Evolutionary conservation across 2,888 invertebrate genomes (phyloP).

Genomic region (Drosophila heteroneura): DNA sequence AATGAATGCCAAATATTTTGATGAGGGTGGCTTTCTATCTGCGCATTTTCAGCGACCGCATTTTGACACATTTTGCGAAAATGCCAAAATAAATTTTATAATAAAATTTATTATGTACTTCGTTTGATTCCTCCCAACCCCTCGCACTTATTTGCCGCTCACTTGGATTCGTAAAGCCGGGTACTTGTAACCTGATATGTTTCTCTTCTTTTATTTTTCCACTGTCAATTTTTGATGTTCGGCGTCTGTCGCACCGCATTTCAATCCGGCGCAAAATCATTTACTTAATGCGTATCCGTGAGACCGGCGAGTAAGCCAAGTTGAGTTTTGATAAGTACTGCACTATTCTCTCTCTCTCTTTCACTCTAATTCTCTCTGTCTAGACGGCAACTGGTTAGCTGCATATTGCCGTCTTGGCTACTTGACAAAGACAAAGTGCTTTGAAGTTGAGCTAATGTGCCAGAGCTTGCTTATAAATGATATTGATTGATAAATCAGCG

Average conservation of each 20-base stretch:
- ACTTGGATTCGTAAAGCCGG: slow-evolving; percentile 47
- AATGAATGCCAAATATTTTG: slow-evolving; percentile 83
- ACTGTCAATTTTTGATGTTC: slow-evolving; percentile 71
- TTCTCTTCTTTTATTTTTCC: slow-evolving; percentile 40
- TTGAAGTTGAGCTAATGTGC: slow-evolving; percentile 64
- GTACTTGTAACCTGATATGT: slow-evolving; percentile 76
- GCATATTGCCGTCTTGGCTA: neutral
- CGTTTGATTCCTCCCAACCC: slow-evolving; percentile 40
- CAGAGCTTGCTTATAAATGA: slow-evolving; percentile 58
- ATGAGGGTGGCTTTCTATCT: slow-evolving; percentile 66
- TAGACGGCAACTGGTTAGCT: slow-evolving; percentile 26
- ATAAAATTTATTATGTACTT: slow-evolving; percentile 80
- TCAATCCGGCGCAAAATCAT: slow-evolving; percentile 63
- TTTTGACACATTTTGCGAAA: slow-evolving; percentile 75
- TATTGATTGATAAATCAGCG: slow-evolving; percentile 75
- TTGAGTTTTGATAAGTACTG: slow-evolving; percentile 39
- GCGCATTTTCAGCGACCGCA: slow-evolving; percentile 63
- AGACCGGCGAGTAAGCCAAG: slow-evolving; percentile 33
- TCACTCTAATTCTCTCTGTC: slow-evolving; percentile 1
- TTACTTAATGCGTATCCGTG: slow-evolving; percentile 68
- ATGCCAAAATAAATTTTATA: slow-evolving; percentile 75
- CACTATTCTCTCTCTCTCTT: neutral
- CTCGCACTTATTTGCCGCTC: slow-evolving; percentile 60
- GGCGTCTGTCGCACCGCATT: slow-evolving; percentile 61
- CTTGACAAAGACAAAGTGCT: slow-evolving; percentile 73